A percentile compares a stretch with the other conserved stretches of the same genome.
These are phyloP conservation scores for Mormyrus proboscirostris DNA, from an alignment of 2,797 vertebrate genomes.

Conservation along the genomic window DNA sequence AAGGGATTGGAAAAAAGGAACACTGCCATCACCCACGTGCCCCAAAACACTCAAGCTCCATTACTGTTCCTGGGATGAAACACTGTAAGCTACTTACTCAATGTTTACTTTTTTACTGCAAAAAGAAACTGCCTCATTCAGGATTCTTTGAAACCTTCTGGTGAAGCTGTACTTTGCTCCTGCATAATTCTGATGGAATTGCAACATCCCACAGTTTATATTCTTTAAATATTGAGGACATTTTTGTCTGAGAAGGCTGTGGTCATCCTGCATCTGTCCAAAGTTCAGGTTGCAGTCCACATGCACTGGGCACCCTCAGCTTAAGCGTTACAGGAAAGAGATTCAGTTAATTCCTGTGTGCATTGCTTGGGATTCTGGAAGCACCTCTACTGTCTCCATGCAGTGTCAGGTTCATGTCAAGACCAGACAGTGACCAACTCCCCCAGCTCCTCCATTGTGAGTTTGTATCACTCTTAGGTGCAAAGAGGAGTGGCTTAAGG, in stretches of 20 bases:
- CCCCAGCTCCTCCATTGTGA: neutral
- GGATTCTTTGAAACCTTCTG: neutral
- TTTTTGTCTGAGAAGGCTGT: neutral
- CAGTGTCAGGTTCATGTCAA: neutral
- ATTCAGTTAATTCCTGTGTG: neutral
- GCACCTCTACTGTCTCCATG: neutral
- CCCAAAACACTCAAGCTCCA: neutral
- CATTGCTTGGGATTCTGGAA: slow-evolving; percentile 14
- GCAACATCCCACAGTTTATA: neutral
- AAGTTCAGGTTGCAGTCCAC: neutral
- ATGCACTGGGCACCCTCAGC: neutral
- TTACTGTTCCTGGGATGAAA: neutral
- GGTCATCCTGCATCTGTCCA: neutral
- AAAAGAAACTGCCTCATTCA: neutral
- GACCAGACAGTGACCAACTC: neutral
- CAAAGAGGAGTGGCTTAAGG: neutral
- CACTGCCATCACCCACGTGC: neutral
- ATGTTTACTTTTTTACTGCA: neutral
- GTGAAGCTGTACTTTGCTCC: neutral
- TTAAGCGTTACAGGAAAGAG: slow-evolving; percentile 1
- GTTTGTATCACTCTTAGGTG: neutral
- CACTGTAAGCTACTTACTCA: neutral
- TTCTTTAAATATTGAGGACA: neutral
- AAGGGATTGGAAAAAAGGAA: neutral
- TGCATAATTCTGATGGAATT: neutral